Percentiles rank a stretch among this genome's conserved stretches.
Conservation (phyloP, 1,140 invertebrate genomes). For the Heliconius congener region DNA sequence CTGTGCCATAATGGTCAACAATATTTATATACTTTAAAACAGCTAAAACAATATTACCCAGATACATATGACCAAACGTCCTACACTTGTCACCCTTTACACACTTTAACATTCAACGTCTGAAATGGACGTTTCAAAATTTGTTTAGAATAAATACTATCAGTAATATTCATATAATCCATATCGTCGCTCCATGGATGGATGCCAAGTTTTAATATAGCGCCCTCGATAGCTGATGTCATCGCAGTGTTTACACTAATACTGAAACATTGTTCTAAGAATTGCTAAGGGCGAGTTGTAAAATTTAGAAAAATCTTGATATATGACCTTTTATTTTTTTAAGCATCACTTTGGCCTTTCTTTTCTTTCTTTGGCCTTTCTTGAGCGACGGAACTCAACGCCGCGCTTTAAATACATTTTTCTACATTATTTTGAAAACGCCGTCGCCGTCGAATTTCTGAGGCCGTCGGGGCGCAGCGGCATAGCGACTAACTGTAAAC, state of each 20-base stretch:
- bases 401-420: no score
- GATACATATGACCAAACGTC: no score
- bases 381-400: no score
- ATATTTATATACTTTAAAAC: no score
- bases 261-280: slow-evolving; percentile 36
- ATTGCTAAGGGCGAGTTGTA: slow-evolving; percentile 25
- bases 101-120: not conserved
- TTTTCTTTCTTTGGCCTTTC: no score
- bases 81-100: not conserved
- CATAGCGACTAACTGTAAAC: no score
- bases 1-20: no score
- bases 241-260: slow-evolving; percentile 59
- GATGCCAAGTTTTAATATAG: slow-evolving; percentile 70
- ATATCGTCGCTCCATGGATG: slow-evolving; percentile 49
- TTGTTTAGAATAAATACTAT: not conserved
- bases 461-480: no score
- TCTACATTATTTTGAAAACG: no score
- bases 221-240: slow-evolving; percentile 53
- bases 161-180: slow-evolving; percentile 40
- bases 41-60: no score
- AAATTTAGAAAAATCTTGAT: not conserved
- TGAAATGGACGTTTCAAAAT: not conserved
- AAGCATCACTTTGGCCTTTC: no score
- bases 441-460: no score
- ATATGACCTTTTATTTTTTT: not conserved